phyloP scores from a whole-genome alignment of 2,888 invertebrate genomes.

The Anthoptus insignis region DNA sequence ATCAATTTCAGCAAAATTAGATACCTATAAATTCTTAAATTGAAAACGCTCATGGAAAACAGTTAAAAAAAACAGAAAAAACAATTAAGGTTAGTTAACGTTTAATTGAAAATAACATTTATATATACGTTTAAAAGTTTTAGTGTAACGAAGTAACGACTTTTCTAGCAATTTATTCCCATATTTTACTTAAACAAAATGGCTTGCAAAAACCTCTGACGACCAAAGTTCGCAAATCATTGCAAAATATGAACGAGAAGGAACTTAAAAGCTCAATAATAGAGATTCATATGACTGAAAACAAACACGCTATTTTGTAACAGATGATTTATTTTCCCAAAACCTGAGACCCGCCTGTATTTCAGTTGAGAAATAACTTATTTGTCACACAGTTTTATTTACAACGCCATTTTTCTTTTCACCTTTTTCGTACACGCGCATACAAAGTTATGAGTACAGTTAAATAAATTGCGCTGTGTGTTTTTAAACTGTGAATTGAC shows the following conservation, averaged over 20 bases:
- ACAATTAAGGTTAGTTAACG: too few species aligned
- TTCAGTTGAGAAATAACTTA: conserved; percentile 34
- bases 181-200: not conserved
- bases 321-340: conserved; percentile 25
- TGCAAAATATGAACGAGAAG: conserved; percentile 5
- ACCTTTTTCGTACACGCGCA: conserved; percentile 22
- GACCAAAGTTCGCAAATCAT: not conserved
- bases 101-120: too few species aligned
- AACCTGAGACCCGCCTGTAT: conserved; percentile 29
- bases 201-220: not conserved
- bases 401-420: conserved; percentile 32
- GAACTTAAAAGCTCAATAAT: conserved; percentile 23
- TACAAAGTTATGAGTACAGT: conserved; percentile 25
- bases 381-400: conserved; percentile 34
- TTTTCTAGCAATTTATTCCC: not conserved
- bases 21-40: too few species aligned
- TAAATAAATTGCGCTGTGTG: conserved; percentile 19
- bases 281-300: conserved; percentile 25
- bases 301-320: conserved; percentile 21
- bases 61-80: too few species aligned
- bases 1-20: too few species aligned
- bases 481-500: conserved; percentile 15
- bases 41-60: too few species aligned
- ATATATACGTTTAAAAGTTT: too few species aligned
- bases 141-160: not conserved